Percentiles rank a stretch among this genome's conserved stretches.
Evolutionary conservation across 2,888 invertebrate genomes (phyloP).

Genomic region (Perithous albicinctus): DNA sequence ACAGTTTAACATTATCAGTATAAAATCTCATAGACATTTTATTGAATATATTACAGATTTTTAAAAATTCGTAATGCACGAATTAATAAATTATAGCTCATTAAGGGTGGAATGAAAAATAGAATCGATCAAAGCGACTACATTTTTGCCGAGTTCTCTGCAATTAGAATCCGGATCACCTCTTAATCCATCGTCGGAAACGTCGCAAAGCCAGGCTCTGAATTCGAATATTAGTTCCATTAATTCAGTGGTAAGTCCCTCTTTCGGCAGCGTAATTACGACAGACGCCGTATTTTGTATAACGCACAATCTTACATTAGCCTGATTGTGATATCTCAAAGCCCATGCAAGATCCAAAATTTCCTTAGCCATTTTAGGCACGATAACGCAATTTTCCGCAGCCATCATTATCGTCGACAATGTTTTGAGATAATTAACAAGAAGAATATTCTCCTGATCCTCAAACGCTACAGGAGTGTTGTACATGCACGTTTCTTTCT

Average conservation of each 20-base stretch:
- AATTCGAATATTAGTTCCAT: constrained; percentile 88
- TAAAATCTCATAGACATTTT: not conserved
- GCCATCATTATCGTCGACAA: constrained; percentile 89
- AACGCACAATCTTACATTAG: constrained; percentile 88
- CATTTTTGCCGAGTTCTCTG: constrained; percentile 87
- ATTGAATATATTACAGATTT: not conserved
- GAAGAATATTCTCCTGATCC: constrained; percentile 88
- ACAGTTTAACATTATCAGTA: not conserved
- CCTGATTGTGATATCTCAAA: constrained; percentile 89
- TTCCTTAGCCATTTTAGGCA: constrained; percentile 89
- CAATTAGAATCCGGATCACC: constrained; percentile 89
- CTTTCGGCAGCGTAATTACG: constrained; percentile 87
- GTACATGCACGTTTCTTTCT: constrained; percentile 86
- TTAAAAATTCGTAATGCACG: too few species aligned
- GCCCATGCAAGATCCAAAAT: constrained; percentile 89
- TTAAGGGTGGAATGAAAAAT: constrained; percentile 61
- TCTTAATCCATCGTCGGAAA: constrained; percentile 86
- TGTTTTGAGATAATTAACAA: constrained; percentile 90
- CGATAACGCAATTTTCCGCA: constrained; percentile 89
- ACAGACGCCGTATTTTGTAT: constrained; percentile 89
- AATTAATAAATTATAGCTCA: constrained; percentile 6
- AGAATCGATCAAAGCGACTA: constrained; percentile 86
- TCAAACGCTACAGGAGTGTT: constrained; percentile 85
- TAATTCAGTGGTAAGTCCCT: constrained; percentile 87
- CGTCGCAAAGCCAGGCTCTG: constrained; percentile 88